Percentiles rank a stretch among this genome's conserved stretches.
These are phyloP conservation scores for Zaprionus kolodkinae DNA, from an alignment of 1,140 invertebrate species.

Conservation along the genomic window DNA sequence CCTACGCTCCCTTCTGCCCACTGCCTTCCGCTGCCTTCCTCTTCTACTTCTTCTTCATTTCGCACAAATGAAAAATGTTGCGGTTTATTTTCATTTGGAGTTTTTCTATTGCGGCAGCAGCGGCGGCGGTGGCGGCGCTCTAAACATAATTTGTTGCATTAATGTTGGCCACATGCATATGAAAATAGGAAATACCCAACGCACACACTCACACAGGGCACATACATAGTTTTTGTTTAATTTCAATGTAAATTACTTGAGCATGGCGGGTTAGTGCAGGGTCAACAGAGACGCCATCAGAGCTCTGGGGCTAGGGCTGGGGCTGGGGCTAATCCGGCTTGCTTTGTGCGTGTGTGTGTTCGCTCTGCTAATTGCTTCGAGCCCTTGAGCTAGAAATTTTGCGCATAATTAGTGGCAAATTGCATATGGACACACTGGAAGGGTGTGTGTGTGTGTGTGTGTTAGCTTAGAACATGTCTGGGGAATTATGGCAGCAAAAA, in stretches of 20 bases:
- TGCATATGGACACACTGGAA: constrained; percentile 59
- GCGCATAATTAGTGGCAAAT: constrained; percentile 81
- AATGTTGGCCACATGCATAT: constrained; percentile 73
- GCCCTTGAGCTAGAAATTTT: constrained; percentile 81
- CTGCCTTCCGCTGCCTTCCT: constrained; percentile 16
- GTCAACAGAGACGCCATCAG: neutral
- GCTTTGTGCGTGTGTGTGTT: constrained; percentile 38
- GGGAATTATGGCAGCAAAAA: constrained; percentile 38
- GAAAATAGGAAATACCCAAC: constrained; percentile 39
- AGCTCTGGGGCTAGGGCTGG: constrained; percentile 3
- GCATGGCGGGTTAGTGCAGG: constrained; percentile 38
- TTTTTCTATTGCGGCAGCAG: constrained; percentile 55
- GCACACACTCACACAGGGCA: constrained; percentile 10
- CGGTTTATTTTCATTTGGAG: constrained; percentile 81
- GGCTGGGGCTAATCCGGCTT: neutral
- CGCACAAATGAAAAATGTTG: constrained; percentile 80
- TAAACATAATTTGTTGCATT: constrained; percentile 83
- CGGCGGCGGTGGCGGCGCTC: constrained; percentile 50
- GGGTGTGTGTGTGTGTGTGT: neutral
- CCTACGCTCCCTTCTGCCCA: constrained; percentile 3
- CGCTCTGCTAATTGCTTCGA: constrained; percentile 74
- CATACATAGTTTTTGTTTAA: constrained; percentile 75
- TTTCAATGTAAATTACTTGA: constrained; percentile 81
- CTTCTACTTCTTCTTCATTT: constrained; percentile 76
- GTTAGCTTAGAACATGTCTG: constrained; percentile 5